These are phyloP conservation scores for Botrylloides violaceus DNA, from an alignment of 23 tunicate species.

Conservation along the genomic window DNA sequence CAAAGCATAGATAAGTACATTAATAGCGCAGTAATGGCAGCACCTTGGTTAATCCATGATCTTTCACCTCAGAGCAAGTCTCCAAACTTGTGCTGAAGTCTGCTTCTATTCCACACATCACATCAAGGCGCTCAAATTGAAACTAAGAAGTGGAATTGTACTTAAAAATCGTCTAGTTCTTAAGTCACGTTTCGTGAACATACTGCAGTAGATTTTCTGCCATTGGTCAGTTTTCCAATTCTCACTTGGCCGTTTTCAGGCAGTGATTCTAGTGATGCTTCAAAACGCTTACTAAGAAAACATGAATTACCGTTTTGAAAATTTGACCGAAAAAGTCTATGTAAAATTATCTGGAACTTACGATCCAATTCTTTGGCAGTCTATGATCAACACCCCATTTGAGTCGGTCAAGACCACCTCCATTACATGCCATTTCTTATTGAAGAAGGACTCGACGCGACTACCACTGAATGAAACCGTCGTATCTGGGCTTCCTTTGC, in stretches of 20 bases:
- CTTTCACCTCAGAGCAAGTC: slow-evolving; percentile 12
- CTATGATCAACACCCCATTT: background rate
- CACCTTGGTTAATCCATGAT: too few relatives aligned
- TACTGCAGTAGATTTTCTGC: slow-evolving; percentile 21
- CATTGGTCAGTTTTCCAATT: slow-evolving; percentile 7
- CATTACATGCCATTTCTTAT: background rate
- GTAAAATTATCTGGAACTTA: background rate
- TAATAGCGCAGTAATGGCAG: too few relatives aligned
- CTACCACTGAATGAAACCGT: background rate
- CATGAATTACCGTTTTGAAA: background rate
- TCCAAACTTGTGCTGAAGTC: background rate
- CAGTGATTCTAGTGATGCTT: background rate
- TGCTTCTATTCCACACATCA: slow-evolving; percentile 5
- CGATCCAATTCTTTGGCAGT: background rate
- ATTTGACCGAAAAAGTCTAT: background rate
- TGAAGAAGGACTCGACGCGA: background rate
- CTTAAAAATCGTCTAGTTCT: background rate
- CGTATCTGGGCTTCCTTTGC: too few relatives aligned
- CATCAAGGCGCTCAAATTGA: background rate
- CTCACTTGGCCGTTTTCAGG: slow-evolving; percentile 4
- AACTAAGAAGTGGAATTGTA: background rate
- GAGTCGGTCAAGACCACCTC: background rate
- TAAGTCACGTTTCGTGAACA: background rate
- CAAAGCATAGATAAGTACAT: too few relatives aligned
- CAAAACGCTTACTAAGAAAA: background rate